phyloP scores from a whole-genome alignment of 2,113 vertebrate species.

The Brienomyrus brachyistius region DNA sequence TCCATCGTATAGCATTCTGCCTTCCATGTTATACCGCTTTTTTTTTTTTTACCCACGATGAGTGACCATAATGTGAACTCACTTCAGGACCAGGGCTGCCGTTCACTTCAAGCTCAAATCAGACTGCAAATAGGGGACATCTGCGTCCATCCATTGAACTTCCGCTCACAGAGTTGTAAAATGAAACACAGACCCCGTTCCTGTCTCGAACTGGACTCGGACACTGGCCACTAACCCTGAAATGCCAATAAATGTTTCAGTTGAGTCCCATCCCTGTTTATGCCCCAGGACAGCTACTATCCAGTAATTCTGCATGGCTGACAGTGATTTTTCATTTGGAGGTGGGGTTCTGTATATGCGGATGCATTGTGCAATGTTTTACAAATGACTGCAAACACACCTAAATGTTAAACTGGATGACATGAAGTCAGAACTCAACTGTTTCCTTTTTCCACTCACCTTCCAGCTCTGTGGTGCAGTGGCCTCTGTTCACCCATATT shows the following conservation, averaged over 20 bases:
- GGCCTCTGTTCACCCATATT: not conserved
- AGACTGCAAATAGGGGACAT: not conserved
- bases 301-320: too few relatives aligned
- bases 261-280: not conserved
- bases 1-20: not conserved
- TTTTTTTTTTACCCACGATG: not conserved
- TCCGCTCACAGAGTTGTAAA: not conserved
- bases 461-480: not conserved
- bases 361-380: too few relatives aligned
- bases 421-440: not conserved
- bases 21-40: not conserved
- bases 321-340: too few relatives aligned
- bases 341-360: too few relatives aligned
- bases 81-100: not conserved
- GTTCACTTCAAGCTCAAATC: not conserved
- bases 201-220: not conserved
- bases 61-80: not conserved
- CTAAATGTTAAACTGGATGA: too few relatives aligned
- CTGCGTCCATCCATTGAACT: not conserved
- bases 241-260: not conserved
- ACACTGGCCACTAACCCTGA: not conserved
- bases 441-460: not conserved
- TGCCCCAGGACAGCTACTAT: not conserved
- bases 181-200: not conserved
- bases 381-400: too few relatives aligned